Conservation (phyloP, 2,888 invertebrate genomes). For the Atherix ibis region DNA sequence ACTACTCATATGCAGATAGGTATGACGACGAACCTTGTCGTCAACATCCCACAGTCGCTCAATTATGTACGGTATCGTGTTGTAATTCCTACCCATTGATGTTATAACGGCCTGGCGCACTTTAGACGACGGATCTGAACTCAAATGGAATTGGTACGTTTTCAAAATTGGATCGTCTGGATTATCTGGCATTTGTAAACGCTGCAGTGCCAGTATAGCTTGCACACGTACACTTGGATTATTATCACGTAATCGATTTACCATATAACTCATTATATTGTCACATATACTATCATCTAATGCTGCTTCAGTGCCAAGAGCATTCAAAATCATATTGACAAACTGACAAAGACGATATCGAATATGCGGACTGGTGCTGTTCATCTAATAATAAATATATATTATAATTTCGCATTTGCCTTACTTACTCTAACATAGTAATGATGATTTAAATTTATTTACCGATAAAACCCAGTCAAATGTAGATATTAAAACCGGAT, state of each 20-base stretch:
- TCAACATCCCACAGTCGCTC: conserved; percentile 62
- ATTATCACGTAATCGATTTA: conserved; percentile 51
- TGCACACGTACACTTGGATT: conserved; percentile 61
- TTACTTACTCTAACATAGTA: no score
- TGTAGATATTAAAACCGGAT: conserved; percentile 21
- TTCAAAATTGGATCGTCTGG: conserved; percentile 59
- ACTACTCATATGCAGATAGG: conserved; percentile 34
- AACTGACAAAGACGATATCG: conserved; percentile 64
- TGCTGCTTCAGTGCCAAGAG: conserved; percentile 58
- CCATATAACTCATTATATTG: conserved; percentile 51
- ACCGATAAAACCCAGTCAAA: conserved; percentile 24
- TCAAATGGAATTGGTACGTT: conserved; percentile 52
- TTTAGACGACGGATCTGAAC: conserved; percentile 59
- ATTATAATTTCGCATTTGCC: no score
- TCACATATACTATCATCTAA: conserved; percentile 64
- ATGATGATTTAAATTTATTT: no score
- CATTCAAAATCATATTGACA: conserved; percentile 55
- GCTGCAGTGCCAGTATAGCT: conserved; percentile 59
- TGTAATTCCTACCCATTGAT: conserved; percentile 54
- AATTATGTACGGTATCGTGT: conserved; percentile 53
- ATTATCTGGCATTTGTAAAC: conserved; percentile 65
- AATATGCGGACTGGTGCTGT: conserved; percentile 36
- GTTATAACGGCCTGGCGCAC: conserved; percentile 55
- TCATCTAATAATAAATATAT: conserved; percentile 26
- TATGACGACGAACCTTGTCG: conserved; percentile 48